Conservation (phyloP, 2,888 invertebrate species). For the Leptothorax acervorum region DNA sequence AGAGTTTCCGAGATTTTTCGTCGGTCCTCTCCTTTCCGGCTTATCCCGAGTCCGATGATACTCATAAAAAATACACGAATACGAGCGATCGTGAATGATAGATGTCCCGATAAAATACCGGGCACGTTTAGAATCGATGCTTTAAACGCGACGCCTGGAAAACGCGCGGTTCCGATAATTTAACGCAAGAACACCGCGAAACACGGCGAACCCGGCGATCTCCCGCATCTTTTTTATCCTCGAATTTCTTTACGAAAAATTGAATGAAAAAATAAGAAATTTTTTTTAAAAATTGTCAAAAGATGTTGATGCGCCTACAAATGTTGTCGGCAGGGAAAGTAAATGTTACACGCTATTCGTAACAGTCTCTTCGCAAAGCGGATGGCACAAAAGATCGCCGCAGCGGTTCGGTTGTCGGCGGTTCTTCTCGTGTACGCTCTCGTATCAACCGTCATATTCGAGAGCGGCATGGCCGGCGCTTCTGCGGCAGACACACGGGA, state of each 20-base stretch:
- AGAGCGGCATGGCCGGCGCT: slow-evolving; percentile 68
- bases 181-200: neutral
- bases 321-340: neutral
- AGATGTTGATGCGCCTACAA: neutral
- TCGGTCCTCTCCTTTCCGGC: neutral
- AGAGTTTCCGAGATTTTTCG: slow-evolving; percentile 39
- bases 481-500: slow-evolving; percentile 82
- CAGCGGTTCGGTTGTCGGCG: slow-evolving; percentile 53
- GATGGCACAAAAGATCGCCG: slow-evolving; percentile 24
- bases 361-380: neutral
- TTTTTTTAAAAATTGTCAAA: neutral
- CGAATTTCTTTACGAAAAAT: neutral
- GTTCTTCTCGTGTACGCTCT: slow-evolving; percentile 67
- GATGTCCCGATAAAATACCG: slow-evolving; percentile 16
- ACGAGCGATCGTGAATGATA: slow-evolving; percentile 33
- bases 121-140: slow-evolving; percentile 37
- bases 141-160: slow-evolving; percentile 21
- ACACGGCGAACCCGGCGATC: too few species aligned
- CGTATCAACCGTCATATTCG: slow-evolving; percentile 80
- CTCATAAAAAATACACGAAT: slow-evolving; percentile 23
- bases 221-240: neutral
- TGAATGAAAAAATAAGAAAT: neutral
- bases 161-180: neutral
- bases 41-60: neutral
- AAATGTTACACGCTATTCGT: neutral